Conservation (phyloP, 2,888 invertebrate genomes). For the Amblyteles armatorius region DNA sequence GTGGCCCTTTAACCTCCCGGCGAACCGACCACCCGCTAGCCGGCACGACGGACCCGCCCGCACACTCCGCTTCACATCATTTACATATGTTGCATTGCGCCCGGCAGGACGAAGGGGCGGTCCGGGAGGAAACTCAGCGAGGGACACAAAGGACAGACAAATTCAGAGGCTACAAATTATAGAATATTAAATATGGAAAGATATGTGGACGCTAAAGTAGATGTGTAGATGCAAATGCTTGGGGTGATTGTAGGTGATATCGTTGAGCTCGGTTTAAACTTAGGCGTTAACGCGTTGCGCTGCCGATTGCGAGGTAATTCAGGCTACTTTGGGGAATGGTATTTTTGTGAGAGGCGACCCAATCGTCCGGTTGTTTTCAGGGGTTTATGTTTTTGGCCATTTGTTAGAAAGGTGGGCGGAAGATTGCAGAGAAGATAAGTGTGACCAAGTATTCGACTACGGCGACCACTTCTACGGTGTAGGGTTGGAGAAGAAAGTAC, state of each 20-base stretch:
- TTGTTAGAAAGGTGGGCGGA: no score
- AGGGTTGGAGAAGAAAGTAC: no score
- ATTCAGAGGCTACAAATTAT: conserved; percentile 48
- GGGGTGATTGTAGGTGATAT: background rate
- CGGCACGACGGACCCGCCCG: conserved; percentile 42
- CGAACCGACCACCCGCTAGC: conserved; percentile 60
- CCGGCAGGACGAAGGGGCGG: conserved; percentile 47
- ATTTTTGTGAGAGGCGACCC: no score
- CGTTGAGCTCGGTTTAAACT: no score
- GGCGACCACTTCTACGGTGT: no score
- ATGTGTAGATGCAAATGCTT: background rate
- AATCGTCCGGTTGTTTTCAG: no score
- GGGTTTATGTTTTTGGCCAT: no score
- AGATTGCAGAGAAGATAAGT: no score
- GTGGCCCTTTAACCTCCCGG: conserved; percentile 42
- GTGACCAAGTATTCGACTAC: no score
- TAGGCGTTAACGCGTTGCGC: no score
- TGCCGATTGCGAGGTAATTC: no score
- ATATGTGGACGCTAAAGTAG: background rate
- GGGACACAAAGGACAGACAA: conserved; percentile 54
- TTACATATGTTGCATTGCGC: conserved; percentile 73
- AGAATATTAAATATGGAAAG: conserved; percentile 10
- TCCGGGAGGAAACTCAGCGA: background rate
- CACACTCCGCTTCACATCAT: conserved; percentile 71
- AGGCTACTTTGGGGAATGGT: no score